These are phyloP conservation scores for Sinhomidia bicolor DNA, from an alignment of 2,888 invertebrate species.

Conservation along the genomic window DNA sequence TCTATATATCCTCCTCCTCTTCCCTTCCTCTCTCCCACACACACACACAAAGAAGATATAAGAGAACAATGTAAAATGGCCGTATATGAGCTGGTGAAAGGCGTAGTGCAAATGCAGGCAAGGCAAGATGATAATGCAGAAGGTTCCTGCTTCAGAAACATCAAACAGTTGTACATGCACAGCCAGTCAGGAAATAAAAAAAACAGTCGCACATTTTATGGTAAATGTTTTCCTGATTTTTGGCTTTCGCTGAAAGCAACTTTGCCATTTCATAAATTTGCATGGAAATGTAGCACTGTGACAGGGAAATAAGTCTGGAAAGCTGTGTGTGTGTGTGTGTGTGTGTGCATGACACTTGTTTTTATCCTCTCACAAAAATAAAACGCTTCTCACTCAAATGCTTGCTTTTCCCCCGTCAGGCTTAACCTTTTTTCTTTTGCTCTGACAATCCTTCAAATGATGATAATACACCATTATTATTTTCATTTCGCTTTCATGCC, in stretches of 20 bases:
- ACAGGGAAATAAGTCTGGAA: not conserved
- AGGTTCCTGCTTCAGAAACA: too few species aligned
- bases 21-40: not conserved
- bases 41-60: too few species aligned
- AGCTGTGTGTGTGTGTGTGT: not conserved
- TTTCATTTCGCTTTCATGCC: not conserved
- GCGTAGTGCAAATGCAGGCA: too few species aligned
- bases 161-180: too few species aligned
- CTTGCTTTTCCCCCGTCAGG: not conserved
- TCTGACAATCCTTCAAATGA: not conserved
- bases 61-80: too few species aligned
- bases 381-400: too few species aligned
- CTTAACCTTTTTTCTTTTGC: not conserved
- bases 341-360: conserved; percentile 15
- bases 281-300: not conserved
- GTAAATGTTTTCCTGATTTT: not conserved
- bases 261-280: conserved; percentile 46
- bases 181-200: not conserved
- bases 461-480: too few species aligned
- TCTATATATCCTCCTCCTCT: too few species aligned
- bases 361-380: not conserved
- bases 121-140: not conserved
- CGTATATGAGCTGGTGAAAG: too few species aligned
- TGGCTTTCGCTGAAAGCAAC: not conserved
- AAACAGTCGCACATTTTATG: not conserved